phyloP scores from a whole-genome alignment of 92 coral and sea anemone genomes.

The Porites lobata region DNA sequence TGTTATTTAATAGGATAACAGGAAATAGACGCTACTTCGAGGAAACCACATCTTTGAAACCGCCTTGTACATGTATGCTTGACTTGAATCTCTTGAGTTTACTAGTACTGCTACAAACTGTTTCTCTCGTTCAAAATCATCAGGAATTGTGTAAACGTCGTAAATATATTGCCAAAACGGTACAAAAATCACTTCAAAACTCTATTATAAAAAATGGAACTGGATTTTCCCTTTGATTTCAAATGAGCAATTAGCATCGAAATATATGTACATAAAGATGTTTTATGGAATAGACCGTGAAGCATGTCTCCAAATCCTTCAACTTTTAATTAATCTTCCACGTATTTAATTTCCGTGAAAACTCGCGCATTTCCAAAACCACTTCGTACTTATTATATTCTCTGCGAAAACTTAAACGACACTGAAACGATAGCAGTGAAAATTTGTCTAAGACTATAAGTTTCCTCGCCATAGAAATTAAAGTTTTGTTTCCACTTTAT shows the following conservation, averaged over 20 bases:
- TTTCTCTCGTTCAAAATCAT: not conserved
- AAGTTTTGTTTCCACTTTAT: too few species aligned
- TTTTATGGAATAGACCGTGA: not conserved
- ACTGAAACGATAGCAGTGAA: too few species aligned
- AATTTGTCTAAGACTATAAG: too few species aligned
- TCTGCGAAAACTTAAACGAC: not conserved
- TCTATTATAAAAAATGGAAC: not conserved
- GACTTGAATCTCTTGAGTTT: not conserved
- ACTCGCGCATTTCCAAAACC: not conserved
- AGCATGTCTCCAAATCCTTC: not conserved
- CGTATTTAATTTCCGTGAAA: not conserved
- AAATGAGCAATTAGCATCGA: not conserved
- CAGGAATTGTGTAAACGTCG: not conserved
- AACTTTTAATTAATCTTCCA: not conserved
- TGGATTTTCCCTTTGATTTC: not conserved
- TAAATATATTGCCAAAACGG: slow-evolving; percentile 17
- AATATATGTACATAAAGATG: not conserved
- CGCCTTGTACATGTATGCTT: not conserved
- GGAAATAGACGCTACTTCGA: slow-evolving; percentile 22
- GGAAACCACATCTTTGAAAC: slow-evolving; percentile 34
- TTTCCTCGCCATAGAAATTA: too few species aligned
- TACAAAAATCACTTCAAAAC: not conserved
- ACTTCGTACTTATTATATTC: not conserved
- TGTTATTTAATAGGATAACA: not conserved
- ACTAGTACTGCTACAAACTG: not conserved